Evolutionary conservation across 2,888 invertebrate genomes (phyloP), one percentile per base, ranked within the genome.

Genomic region (Busseola fusca): DNA sequence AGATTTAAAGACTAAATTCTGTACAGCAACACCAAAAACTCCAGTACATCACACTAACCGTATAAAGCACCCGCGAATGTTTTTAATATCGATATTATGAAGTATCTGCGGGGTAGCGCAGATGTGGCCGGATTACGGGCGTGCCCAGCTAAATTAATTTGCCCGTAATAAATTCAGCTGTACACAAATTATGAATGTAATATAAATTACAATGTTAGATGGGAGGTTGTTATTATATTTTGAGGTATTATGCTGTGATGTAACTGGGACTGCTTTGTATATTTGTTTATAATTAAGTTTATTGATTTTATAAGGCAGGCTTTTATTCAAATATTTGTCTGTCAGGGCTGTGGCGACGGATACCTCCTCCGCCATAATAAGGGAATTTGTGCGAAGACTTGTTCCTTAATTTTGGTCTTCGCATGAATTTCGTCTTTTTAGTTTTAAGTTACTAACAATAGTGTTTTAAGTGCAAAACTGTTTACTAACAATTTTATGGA

Each of bases 131-230:
- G 91, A 89, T 90, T 89, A 90, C 85, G 74, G 74, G 81, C 76
- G 83, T 84, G 84, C 83, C 86, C 87, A 80, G 89, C 79, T 75
- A 92, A 92, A 84, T 93, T 92, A 93, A 92, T 92, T 91, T 90
- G 87, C 86, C 87, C 84, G 85, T 87, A 89, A 91, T 93, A 93
- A 93, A 92, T 92, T 92, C 86, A 77, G 77, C 81, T 79, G 88
- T 88, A 87, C 85, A 87, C 88, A 90, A 91, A 92, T 92, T 93
- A 92, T 92, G 91, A 90, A 89, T 85, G 90, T 85, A 79, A 87
- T 91, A 92, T 92, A 92, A 92, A 92, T 92, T 91, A 91, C 86
- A 80, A 78, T 74, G 80, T 79, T 79, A 56, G 65, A 48, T 58
- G 85, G 70, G 69, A 86, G 86, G 81, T 80, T 76, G 75, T 76